Base-by-base conservation (phyloP, 2,113 vertebrate species). In the Sialia sialis region DNA sequence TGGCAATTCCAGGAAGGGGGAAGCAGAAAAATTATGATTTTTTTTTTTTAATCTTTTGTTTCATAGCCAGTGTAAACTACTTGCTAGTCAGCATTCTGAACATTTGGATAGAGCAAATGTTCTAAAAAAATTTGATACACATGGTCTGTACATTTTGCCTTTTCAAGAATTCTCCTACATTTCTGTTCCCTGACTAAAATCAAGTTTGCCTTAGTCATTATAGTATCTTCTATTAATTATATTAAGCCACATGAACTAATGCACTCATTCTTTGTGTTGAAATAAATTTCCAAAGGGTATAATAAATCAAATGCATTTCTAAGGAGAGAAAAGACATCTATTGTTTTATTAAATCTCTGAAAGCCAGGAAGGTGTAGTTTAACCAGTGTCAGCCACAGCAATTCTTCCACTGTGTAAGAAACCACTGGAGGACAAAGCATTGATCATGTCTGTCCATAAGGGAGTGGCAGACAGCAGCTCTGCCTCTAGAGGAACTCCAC, bases 61-160 rank as follows among this genome's bases (percentile, higher is more conserved):
- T 76, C 34, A 54, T 34, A 30, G 8, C 3, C n/a, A 17, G 20
- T 66, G 21, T 55, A 62, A 87, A 62, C 38, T 52, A 25, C n/a
- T 67, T 68, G 10, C 23, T 59, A 68, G 17, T 87, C 22, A 78
- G 4, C 11, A 39, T 72, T 85, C 26, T 72, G 21, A 23, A 48
- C 14, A 32, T 54, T n/a, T 72, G 27, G 62, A 43, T 8, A 52
- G 39, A 82, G 11, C 2, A 14, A 74, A 15, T 46, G 23, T 8
- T 72, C 36, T 48, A 46, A 87, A 69, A n/a, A 16, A 1, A 1
- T 43, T 87, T 87, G 4, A 60, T 27, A 36, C 4, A n/a, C 11
- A 49, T 0, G 0, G 51, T 44, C 20, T 75, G 3, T 3, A 39
- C 39, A 55, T 15, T 34, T 73, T 34, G 14, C 16, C 32, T 70